phyloP scores from a whole-genome alignment of 2,888 invertebrate genomes.

The Marasmarcha lunaedactyla region DNA sequence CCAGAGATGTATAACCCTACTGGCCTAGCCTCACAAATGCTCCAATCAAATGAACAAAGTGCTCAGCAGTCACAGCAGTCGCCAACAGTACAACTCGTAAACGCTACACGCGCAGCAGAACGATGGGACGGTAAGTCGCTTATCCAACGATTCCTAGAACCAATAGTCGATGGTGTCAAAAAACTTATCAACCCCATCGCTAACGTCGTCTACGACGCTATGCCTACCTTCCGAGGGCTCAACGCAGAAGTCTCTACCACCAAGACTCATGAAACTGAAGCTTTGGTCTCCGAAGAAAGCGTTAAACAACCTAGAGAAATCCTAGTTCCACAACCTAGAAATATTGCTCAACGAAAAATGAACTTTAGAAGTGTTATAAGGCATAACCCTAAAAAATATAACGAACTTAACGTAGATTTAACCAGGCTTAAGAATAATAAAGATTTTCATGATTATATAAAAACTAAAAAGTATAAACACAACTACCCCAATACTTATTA shows the following conservation, averaged over 20 bases:
- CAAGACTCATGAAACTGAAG: slow-evolving; percentile 32
- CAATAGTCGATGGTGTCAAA: slow-evolving; percentile 44
- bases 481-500: slow-evolving; percentile 55
- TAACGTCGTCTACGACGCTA: slow-evolving; percentile 46
- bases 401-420: slow-evolving; percentile 47
- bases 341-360: slow-evolving; percentile 56
- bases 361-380: slow-evolving; percentile 30
- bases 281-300: slow-evolving; percentile 23
- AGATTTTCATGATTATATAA: slow-evolving; percentile 52
- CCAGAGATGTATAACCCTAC: slow-evolving; percentile 60
- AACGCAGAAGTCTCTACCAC: slow-evolving; percentile 46
- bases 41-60: slow-evolving; percentile 53
- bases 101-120: slow-evolving; percentile 55
- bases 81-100: slow-evolving; percentile 44
- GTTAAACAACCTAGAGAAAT: slow-evolving; percentile 44
- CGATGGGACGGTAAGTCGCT: slow-evolving; percentile 68
- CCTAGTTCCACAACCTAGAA: slow-evolving; percentile 50
- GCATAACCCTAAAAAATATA: slow-evolving; percentile 46
- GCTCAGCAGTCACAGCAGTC: slow-evolving; percentile 68
- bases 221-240: slow-evolving; percentile 55
- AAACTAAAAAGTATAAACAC: slow-evolving; percentile 58
- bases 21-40: slow-evolving; percentile 45
- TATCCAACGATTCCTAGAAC: slow-evolving; percentile 57
- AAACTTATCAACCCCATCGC: slow-evolving; percentile 50
- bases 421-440: slow-evolving; percentile 53